A percentile compares a stretch with the other conserved stretches of the same genome.
Conservation (phyloP, 2,888 invertebrate genomes). For the Lasius fuliginosus region DNA sequence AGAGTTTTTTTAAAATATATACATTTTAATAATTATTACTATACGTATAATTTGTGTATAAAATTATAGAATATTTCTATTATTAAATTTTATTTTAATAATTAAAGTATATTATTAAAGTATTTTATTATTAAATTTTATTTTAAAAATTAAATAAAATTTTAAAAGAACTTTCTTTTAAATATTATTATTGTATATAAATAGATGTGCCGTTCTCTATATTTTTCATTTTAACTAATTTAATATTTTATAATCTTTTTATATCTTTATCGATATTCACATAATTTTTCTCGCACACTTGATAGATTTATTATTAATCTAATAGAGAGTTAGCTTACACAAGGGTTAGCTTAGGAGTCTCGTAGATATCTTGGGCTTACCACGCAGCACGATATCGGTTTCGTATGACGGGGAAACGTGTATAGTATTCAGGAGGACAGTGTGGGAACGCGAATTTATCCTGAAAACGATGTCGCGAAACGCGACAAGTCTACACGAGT, state of each 20-base stretch:
- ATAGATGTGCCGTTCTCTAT: background rate
- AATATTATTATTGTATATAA: background rate
- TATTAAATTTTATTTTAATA: too few relatives aligned
- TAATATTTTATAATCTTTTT: background rate
- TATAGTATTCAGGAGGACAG: slow-evolving; percentile 49
- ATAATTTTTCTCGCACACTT: background rate
- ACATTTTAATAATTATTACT: background rate
- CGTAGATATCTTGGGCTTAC: background rate
- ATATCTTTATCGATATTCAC: background rate
- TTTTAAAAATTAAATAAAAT: background rate
- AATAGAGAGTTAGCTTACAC: background rate
- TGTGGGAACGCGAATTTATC: slow-evolving; percentile 60
- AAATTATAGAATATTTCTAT: background rate
- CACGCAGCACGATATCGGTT: slow-evolving; percentile 40
- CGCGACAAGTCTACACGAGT: slow-evolving; percentile 64
- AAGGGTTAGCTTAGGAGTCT: background rate
- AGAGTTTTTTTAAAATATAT: background rate
- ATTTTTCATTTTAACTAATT: background rate
- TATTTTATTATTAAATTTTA: too few relatives aligned
- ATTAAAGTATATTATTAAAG: too few relatives aligned
- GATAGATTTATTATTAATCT: background rate
- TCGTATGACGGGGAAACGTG: slow-evolving; percentile 31
- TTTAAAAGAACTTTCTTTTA: background rate
- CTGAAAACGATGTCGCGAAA: slow-evolving; percentile 67
- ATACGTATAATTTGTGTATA: background rate